A percentile compares a stretch with the other conserved stretches of the same genome.
Evolutionary conservation across 2,888 invertebrate species (phyloP).

Genomic region (Drosophila kanekoi): DNA sequence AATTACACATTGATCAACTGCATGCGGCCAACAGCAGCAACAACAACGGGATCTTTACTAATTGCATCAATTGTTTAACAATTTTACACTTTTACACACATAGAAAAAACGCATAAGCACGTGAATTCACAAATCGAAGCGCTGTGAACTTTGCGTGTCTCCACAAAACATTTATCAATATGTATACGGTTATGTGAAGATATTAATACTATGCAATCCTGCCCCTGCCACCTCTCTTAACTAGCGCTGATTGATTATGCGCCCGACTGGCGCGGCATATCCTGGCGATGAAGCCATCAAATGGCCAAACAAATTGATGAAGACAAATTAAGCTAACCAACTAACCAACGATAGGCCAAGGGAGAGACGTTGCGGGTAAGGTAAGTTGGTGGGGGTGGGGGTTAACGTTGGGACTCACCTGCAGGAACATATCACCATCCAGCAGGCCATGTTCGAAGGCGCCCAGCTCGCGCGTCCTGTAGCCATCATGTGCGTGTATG

Average conservation of each 20-base stretch:
- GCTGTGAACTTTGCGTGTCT: constrained; percentile 49
- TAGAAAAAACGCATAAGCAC: background rate
- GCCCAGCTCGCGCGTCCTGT: constrained; percentile 90
- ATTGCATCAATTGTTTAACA: constrained; percentile 57
- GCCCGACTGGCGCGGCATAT: constrained; percentile 38
- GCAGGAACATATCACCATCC: constrained; percentile 97
- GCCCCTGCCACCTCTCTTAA: constrained; percentile 17
- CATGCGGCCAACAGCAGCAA: constrained; percentile 18
- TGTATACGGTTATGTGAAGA: background rate
- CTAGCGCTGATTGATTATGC: constrained; percentile 74
- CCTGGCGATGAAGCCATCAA: constrained; percentile 73
- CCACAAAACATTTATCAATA: constrained; percentile 52
- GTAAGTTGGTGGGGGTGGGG: background rate
- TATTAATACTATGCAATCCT: background rate
- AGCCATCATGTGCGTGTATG: constrained; percentile 87
- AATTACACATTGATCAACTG: constrained; percentile 61
- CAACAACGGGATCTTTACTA: constrained; percentile 35
- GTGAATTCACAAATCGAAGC: constrained; percentile 29
- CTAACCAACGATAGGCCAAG: constrained; percentile 9
- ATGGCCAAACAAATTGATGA: constrained; percentile 66
- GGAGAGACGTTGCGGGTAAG: constrained; percentile 3
- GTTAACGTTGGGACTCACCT: constrained; percentile 87
- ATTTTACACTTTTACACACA: constrained; percentile 51
- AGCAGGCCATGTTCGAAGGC: constrained; percentile 95
- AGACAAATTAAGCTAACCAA: constrained; percentile 57